Conservation (phyloP, 1,140 invertebrate species). For the Ceratina australensis region DNA sequence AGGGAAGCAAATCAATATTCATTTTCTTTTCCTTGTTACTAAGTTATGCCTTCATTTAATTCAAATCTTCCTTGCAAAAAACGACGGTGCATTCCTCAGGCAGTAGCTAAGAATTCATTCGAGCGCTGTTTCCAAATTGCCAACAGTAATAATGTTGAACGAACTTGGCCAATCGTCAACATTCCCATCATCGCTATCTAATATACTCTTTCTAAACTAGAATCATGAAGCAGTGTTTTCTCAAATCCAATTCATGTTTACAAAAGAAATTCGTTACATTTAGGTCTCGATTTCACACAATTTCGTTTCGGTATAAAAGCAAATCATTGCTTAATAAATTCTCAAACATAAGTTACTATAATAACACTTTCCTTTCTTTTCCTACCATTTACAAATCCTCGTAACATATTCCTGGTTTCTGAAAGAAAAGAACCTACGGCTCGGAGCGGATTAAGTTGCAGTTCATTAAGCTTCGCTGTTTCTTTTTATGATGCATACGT, state of each 20-base stretch:
- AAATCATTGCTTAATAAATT: no score
- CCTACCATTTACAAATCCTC: neutral
- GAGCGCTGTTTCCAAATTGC: conserved; percentile 61
- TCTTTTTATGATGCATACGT: neutral
- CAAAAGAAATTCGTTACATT: no score
- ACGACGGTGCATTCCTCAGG: conserved; percentile 57
- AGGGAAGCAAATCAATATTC: conserved; percentile 10
- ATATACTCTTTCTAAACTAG: conserved; percentile 40
- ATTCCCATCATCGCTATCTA: conserved; percentile 46
- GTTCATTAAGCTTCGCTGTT: neutral
- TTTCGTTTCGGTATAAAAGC: no score
- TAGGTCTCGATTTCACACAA: no score
- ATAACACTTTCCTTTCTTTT: neutral
- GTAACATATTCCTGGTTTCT: neutral
- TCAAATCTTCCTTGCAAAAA: conserved; percentile 58
- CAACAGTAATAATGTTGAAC: conserved; percentile 24
- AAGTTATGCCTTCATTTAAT: neutral
- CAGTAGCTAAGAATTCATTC: conserved; percentile 55
- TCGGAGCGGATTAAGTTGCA: neutral
- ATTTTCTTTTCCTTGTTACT: neutral
- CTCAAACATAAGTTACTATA: no score
- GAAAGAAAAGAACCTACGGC: neutral
- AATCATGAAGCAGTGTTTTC: conserved; percentile 28
- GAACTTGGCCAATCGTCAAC: conserved; percentile 28
- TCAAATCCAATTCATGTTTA: neutral